A percentile compares a stretch with the other conserved stretches of the same genome.
Conservation (phyloP, 2,797 vertebrate species). For the Sebastes diaconus region DNA sequence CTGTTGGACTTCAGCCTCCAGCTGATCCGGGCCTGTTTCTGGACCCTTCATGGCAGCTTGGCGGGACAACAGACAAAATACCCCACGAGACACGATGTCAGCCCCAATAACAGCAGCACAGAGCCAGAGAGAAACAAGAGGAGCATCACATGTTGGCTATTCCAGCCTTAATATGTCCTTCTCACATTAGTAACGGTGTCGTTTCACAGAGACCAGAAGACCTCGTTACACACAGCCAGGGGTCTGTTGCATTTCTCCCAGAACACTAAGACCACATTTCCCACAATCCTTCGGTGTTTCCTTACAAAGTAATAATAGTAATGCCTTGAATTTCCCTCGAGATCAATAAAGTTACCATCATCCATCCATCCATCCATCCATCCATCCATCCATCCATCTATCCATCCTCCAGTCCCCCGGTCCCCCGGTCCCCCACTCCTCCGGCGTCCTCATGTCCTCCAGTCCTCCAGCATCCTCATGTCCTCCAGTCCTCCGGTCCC, state of each 20-base stretch:
- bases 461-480: not conserved
- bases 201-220: not conserved
- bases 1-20: conserved; percentile 40
- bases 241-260: not conserved
- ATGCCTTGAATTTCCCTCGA: no score
- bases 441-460: not conserved
- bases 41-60: conserved; percentile 52
- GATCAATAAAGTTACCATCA: no score
- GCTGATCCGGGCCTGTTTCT: conserved; percentile 46
- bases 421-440: not conserved
- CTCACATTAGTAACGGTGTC: conserved; percentile 16
- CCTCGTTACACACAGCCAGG: not conserved
- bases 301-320: not conserved
- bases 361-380: no score
- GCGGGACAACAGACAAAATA: conserved; percentile 64
- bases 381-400: no score
- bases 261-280: conserved; percentile 9
- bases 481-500: no score
- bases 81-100: conserved; percentile 43
- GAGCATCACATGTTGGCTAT: conserved; percentile 17
- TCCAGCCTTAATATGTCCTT: conserved; percentile 14
- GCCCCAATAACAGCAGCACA: conserved; percentile 27
- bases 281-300: not conserved
- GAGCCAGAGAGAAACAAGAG: not conserved
- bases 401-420: no score